Evolutionary conservation across 2,113 vertebrate species (phyloP).

Genomic region (Microtus montanus): DNA sequence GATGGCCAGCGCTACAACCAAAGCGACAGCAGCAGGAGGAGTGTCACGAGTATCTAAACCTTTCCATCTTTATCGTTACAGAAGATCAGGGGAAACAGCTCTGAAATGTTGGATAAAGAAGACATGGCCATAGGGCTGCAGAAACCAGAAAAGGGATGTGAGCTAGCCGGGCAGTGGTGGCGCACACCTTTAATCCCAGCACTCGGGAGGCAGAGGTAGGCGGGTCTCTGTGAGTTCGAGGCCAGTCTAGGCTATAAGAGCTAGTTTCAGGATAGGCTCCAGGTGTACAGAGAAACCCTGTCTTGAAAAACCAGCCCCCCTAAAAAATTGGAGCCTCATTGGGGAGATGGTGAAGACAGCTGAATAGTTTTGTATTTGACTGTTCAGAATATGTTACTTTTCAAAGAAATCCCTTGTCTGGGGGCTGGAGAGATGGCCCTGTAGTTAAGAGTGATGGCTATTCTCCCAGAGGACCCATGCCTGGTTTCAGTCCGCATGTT

Average conservation of each 20-base stretch:
- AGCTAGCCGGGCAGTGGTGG: background rate
- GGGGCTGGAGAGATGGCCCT: background rate
- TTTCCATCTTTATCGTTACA: background rate
- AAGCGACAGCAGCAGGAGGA: background rate
- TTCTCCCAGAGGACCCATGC: background rate
- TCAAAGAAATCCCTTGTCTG: background rate
- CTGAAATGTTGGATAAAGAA: no score
- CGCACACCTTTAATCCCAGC: background rate
- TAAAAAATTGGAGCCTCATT: background rate
- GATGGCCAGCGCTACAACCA: background rate
- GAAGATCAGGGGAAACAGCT: background rate
- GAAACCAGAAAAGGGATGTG: background rate
- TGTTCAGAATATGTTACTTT: conserved; percentile 59
- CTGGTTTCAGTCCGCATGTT: background rate
- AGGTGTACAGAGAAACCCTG: no score
- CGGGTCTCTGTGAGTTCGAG: background rate
- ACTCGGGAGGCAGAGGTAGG: background rate
- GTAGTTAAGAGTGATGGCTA: background rate
- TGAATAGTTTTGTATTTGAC: conserved; percentile 55
- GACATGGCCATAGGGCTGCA: background rate
- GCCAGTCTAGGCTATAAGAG: background rate
- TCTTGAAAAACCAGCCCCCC: no score
- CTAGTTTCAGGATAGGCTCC: background rate
- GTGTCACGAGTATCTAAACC: background rate
- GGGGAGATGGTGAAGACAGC: conserved; percentile 24